Evolutionary conservation across 2,888 invertebrate species (phyloP), one percentile per base, ranked within the genome.

Genomic region (Sminthurinus aureus): DNA sequence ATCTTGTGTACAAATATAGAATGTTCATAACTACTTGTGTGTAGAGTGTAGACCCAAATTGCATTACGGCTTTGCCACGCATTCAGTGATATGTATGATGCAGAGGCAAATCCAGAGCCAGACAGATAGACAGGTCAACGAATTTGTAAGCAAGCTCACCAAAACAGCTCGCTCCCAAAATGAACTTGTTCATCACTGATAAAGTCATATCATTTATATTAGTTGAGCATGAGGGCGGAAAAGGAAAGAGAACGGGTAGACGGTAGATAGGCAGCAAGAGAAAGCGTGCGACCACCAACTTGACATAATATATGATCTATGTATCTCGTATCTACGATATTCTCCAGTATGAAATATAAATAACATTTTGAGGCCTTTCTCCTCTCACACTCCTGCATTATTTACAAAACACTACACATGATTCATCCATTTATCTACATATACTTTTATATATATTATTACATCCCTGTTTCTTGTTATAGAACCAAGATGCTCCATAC

Each of bases 111-210:
- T 1, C 1, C 38, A 38, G 38, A 38, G n/a, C n/a, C 20, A 22
- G 66, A 13, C 15, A 66, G 66, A n/a, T 66, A 64, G 78, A 66
- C 78, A 78, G 26, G 78, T 78, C 78, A 78, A 78, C 78, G 38
- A 15, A 66, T 78, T 66, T 26, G 66, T 66, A 26, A 38, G 6
- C 6, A 38, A 66, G 26, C 64, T 24, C 12, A 77, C 26, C 24
- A 26, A 13, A 77, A 13, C 24, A 26, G 3, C 24, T n/a, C 38
- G 38, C 38, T 4, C 1, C 3, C 38, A 38, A 38, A 38, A 38
- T 38, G 6, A 78, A 66, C 24, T 66, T 66, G 24, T 78, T 64
- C 66, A 26, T 66, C 78, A 9, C 78, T 78, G 26, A 78, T 78
- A 66, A 66, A 78, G 78, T 78, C 78, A 38, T 78, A 24, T 0